Evolutionary conservation across 2,797 vertebrate genomes (phyloP), one percentile per base, ranked within the genome.

Genomic region (Hypotaenidia okinawae): DNA sequence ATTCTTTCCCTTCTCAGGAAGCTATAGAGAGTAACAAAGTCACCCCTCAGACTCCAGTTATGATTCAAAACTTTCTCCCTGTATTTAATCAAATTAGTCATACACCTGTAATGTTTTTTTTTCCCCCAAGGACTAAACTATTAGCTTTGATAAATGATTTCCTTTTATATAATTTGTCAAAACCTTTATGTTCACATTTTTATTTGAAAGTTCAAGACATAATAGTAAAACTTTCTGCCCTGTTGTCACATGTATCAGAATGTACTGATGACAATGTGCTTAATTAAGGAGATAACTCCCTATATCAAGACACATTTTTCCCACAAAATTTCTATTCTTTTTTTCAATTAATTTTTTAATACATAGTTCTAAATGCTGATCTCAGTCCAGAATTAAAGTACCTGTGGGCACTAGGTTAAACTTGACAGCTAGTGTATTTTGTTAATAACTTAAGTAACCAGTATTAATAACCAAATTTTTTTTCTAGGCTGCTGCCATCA

Each of bases 401-500:
- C 13, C 5, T 28, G 6, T 3, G 1, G 16, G 2, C 14, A 70
- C 10, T n/a, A 27, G 7, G 7, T 51, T 25, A 62, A 78, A 90
- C 6, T 33, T 63, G 16, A 35, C 3, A 49, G 16, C 9, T 19
- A 62, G 77, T 24, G 14, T 35, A 35, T 83, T 82, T 89, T 37
- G 4, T 11, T 33, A 32, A 33, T 66, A 41, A 30, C 55, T 73
- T 51, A 59, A 94, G 82, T 57, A 87, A 62, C 25, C 9, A 25
- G 1, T 3, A 61, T 49, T 84, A 62, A 86, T 97, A 54, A 64
- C 3, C 1, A 32, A 28, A 30, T 93, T 47, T 96, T 5, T 94
- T 32, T 98, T 97, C 87, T 94, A 99, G 99, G 98, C 98, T 80
- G 89, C 99, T 57, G 98, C 98, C 86, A 94, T 98, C 89, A 98